These are phyloP conservation scores for Thecocarcelia acutangulata DNA, from an alignment of 2,888 invertebrate species.

Conservation along the genomic window DNA sequence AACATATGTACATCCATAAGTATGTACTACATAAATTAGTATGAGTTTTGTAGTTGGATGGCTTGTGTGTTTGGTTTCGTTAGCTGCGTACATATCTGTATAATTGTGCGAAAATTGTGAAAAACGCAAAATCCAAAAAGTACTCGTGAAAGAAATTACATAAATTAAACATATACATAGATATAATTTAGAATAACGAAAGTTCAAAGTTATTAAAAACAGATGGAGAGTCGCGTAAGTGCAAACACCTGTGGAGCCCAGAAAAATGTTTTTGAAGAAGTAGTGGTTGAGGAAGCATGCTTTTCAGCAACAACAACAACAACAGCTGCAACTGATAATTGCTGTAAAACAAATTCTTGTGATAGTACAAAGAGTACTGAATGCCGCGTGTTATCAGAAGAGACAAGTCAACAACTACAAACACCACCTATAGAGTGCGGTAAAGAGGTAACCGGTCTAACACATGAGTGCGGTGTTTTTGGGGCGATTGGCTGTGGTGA, in stretches of 20 bases:
- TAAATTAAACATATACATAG: constrained; percentile 54
- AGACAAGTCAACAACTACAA: constrained; percentile 57
- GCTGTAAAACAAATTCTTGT: constrained; percentile 52
- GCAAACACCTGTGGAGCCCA: constrained; percentile 54
- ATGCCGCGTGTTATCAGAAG: constrained; percentile 52
- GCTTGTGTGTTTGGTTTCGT: constrained; percentile 24
- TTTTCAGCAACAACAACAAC: constrained; percentile 62
- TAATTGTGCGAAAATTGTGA: constrained; percentile 20
- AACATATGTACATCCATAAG: constrained; percentile 8
- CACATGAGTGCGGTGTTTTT: constrained; percentile 97
- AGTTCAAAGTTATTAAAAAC: constrained; percentile 24
- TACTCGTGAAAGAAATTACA: constrained; percentile 33
- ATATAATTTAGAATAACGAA: neutral
- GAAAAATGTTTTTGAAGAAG: too few relatives aligned
- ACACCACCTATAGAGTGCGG: constrained; percentile 13
- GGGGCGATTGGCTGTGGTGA: constrained; percentile 95
- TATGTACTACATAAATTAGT: constrained; percentile 54
- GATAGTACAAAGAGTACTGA: constrained; percentile 66
- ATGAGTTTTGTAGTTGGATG: constrained; percentile 34
- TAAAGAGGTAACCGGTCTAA: constrained; percentile 84
- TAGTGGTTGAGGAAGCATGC: constrained; percentile 48
- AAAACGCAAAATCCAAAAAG: constrained; percentile 28
- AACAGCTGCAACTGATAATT: constrained; percentile 63
- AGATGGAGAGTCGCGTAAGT: constrained; percentile 58
- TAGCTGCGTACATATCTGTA: constrained; percentile 9